phyloP scores from a whole-genome alignment of 2,888 invertebrate genomes.

The Iselma pallidipennis region DNA sequence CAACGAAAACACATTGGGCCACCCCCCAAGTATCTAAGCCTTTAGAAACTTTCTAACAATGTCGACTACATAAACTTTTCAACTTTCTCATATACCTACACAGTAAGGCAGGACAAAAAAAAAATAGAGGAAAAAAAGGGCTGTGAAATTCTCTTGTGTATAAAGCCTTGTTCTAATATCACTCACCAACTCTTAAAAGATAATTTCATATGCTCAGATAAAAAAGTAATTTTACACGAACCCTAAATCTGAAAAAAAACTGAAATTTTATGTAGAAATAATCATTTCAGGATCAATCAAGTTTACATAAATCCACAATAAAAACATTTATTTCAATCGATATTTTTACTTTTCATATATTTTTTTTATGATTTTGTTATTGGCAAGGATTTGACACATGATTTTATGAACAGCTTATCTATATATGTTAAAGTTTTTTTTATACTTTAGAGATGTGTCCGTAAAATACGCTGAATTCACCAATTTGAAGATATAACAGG shows the following conservation, averaged over 20 bases:
- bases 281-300: too few relatives aligned
- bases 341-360: too few relatives aligned
- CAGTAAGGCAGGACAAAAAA: too few relatives aligned
- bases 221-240: not conserved
- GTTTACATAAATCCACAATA: too few relatives aligned
- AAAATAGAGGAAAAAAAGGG: not conserved
- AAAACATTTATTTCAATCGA: too few relatives aligned
- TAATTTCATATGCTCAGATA: not conserved
- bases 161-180: not conserved
- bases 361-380: too few relatives aligned
- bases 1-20: slow-evolving; percentile 23
- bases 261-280: not conserved
- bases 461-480: slow-evolving; percentile 24
- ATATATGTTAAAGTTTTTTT: slow-evolving; percentile 23
- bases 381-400: slow-evolving; percentile 16
- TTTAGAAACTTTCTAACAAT: slow-evolving; percentile 26
- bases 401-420: slow-evolving; percentile 17
- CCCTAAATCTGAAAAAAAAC: not conserved
- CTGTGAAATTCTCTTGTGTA: not conserved
- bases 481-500: slow-evolving; percentile 18
- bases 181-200: not conserved
- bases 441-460: slow-evolving; percentile 24
- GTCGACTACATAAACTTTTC: slow-evolving; percentile 26
- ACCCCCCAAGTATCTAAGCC: slow-evolving; percentile 14
- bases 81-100: slow-evolving; percentile 3